Conservation (phyloP, 2,797 vertebrate genomes). For the Triplophysa yarkandensis region DNA sequence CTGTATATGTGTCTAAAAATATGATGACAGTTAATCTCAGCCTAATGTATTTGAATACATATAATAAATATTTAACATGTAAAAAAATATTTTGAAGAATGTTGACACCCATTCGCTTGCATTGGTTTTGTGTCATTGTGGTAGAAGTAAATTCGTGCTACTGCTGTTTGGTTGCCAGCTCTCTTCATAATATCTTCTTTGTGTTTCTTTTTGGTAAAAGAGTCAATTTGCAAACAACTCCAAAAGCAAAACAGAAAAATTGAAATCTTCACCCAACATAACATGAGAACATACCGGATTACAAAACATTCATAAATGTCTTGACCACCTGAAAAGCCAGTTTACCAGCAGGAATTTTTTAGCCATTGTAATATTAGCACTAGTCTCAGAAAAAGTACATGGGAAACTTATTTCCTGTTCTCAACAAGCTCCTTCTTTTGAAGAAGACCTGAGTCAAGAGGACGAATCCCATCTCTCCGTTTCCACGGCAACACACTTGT, state of each 20-base stretch:
- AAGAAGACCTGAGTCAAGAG: slow-evolving; percentile 50
- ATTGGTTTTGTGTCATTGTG: too few species aligned
- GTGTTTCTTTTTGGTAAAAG: background rate
- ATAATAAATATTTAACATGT: too few species aligned
- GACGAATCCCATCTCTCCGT: slow-evolving; percentile 41
- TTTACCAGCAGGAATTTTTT: background rate
- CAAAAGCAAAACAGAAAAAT: background rate
- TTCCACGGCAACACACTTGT: slow-evolving; percentile 48
- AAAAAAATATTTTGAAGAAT: too few species aligned
- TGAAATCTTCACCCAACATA: too few species aligned
- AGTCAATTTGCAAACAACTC: background rate
- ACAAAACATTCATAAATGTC: background rate
- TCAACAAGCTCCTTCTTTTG: slow-evolving; percentile 43
- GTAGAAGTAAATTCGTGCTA: too few species aligned
- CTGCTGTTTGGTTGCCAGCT: too few species aligned
- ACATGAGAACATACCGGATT: background rate
- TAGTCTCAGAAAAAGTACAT: slow-evolving; percentile 32
- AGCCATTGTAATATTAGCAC: too few species aligned
- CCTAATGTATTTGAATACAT: too few species aligned
- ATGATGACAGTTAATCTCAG: too few species aligned
- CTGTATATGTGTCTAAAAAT: too few species aligned
- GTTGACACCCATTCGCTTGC: too few species aligned
- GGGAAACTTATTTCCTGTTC: slow-evolving; percentile 39
- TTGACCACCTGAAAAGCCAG: background rate
- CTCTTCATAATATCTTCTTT: too few species aligned